These are phyloP conservation scores for Halictus quadricinctus DNA, from an alignment of 2,888 invertebrate genomes.

Conservation along the genomic window DNA sequence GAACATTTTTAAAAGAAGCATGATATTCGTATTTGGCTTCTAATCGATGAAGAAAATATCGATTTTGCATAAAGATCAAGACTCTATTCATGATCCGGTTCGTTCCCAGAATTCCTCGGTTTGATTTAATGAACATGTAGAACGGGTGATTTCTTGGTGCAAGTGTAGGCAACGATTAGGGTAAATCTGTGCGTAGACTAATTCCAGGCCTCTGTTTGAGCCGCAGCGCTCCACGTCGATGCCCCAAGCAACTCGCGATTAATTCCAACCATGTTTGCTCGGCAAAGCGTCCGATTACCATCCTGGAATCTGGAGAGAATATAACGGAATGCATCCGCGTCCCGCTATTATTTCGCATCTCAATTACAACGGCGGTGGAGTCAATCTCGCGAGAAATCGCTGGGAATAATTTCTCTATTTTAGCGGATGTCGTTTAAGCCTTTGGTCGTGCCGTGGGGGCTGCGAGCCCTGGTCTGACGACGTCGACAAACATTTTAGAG, in stretches of 20 bases:
- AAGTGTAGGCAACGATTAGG: neutral
- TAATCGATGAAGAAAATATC: no score
- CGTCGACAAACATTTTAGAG: constrained; percentile 41
- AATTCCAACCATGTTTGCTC: constrained; percentile 43
- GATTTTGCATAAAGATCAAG: neutral
- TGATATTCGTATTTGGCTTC: no score
- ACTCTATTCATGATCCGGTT: neutral
- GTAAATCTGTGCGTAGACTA: constrained; percentile 1
- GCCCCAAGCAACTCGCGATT: constrained; percentile 31
- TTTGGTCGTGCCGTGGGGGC: neutral
- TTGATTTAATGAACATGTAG: neutral
- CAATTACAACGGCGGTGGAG: constrained; percentile 59
- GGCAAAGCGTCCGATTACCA: constrained; percentile 39
- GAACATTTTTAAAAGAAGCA: no score
- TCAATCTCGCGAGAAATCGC: constrained; percentile 56
- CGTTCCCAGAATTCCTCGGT: neutral
- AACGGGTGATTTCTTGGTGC: neutral
- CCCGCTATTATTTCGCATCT: constrained; percentile 60
- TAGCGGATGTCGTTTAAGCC: constrained; percentile 17
- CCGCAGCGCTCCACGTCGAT: neutral
- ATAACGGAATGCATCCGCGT: constrained; percentile 48
- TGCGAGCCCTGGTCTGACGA: neutral
- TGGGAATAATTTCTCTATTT: constrained; percentile 61
- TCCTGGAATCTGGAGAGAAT: constrained; percentile 25
- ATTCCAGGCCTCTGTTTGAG: neutral